Evolutionary conservation across 2,797 vertebrate species (phyloP).

Genomic region (Sandelia bainsii): DNA sequence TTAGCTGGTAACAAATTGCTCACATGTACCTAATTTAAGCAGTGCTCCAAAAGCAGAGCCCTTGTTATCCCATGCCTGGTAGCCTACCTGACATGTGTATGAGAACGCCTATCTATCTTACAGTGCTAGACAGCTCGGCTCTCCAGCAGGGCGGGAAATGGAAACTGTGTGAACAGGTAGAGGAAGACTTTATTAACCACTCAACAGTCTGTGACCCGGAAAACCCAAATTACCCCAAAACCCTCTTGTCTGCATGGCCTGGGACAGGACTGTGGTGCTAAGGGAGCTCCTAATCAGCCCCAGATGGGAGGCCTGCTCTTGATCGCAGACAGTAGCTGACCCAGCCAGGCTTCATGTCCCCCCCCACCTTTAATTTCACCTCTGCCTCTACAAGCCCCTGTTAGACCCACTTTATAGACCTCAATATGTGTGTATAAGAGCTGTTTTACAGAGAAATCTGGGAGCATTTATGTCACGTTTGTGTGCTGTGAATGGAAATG

Average conservation of each 20-base stretch:
- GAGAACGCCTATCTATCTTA: slow-evolving; percentile 72
- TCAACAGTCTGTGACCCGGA: slow-evolving; percentile 84
- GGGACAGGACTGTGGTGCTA: slow-evolving; percentile 63
- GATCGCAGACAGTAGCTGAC: slow-evolving; percentile 84
- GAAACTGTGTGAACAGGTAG: slow-evolving; percentile 82
- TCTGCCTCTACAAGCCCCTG: slow-evolving; percentile 56
- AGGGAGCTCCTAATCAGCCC: slow-evolving; percentile 74
- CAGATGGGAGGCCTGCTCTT: slow-evolving; percentile 84
- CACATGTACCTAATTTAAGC: slow-evolving; percentile 80
- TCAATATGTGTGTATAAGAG: slow-evolving; percentile 69
- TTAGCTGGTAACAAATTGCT: slow-evolving; percentile 84
- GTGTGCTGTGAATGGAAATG: slow-evolving; percentile 59
- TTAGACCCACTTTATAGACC: slow-evolving; percentile 73
- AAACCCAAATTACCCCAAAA: slow-evolving; percentile 85
- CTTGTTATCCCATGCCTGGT: slow-evolving; percentile 72
- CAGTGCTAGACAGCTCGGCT: slow-evolving; percentile 65
- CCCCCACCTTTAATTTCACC: slow-evolving; percentile 63
- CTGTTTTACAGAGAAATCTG: slow-evolving; percentile 65
- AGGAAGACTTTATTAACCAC: slow-evolving; percentile 84
- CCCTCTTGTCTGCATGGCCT: slow-evolving; percentile 73
- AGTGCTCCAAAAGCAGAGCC: slow-evolving; percentile 54
- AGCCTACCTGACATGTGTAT: slow-evolving; percentile 67
- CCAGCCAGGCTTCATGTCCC: slow-evolving; percentile 64
- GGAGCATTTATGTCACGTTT: slow-evolving; percentile 68
- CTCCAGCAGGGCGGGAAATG: slow-evolving; percentile 64